Base-by-base conservation (phyloP, 2,888 invertebrate species). In the Papilio protenor region DNA sequence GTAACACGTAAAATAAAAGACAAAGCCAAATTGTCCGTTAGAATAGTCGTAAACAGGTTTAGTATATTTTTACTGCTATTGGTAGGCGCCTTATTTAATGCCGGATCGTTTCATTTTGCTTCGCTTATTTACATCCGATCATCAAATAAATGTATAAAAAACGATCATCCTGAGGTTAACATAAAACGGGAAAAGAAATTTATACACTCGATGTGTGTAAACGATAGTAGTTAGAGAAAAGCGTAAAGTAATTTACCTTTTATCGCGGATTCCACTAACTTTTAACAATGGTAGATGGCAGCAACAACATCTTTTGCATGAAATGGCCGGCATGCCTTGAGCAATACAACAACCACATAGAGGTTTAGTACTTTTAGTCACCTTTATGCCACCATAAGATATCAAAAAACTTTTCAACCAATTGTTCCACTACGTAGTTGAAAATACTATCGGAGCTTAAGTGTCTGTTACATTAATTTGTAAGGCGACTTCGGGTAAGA, bases 21-120 rank as follows among this genome's bases (percentile, higher is more conserved):
- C 55, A 75, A 75, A 75, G 69, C 75, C 55, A 69, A 75, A 75
- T 75, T 75, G 66, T 69, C 33, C 66, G 55, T 69, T 21, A 75
- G 45, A 57, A 52, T 21, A 66, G 69, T 57, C 69, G 57, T 75
- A 69, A 75, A 75, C 66, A 75, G 45, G 52, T 75, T 75, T 69
- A 75, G 16, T 16, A 55, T 52, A 18, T 70, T 75, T 75, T 75
- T 75, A 75, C 57, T 45, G 69, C 45, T 61, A 75, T 52, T 66
- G 69, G 75, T 69, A 69, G 75, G 69, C 75, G 55, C 55, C 49
- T 23, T 64, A 61, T 52, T 75, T 75, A 75, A 64, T 75, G 27
- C n/a, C 16, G 33, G 45, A 69, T 45, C 69, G 69, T 75, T 75
- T 75, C 66, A 69, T 75, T 75, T 69, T 47, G 61, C 23, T 74